Conservation (phyloP, 2,113 vertebrate genomes). For the Chaetorhynchus papuensis region DNA sequence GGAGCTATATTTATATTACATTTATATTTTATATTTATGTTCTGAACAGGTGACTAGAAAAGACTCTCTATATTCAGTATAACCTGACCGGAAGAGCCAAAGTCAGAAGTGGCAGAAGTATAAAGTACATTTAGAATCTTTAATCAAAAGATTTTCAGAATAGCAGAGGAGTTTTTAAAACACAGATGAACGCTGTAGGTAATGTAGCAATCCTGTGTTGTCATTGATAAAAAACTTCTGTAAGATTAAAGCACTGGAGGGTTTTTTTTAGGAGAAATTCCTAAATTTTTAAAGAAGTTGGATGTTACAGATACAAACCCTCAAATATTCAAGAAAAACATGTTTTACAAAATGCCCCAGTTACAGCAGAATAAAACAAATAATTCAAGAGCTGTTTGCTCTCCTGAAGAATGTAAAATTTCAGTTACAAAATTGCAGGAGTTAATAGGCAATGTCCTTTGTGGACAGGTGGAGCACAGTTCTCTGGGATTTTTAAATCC, state of each 20-base stretch:
- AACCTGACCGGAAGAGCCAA: background rate
- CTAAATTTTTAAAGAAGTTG: background rate
- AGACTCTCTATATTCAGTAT: background rate
- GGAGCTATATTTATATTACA: background rate
- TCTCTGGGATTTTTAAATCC: background rate
- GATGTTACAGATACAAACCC: background rate
- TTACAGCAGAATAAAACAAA: background rate
- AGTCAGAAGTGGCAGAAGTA: slow-evolving; percentile 10
- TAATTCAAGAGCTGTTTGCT: background rate
- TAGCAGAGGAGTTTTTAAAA: background rate
- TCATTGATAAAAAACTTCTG: background rate
- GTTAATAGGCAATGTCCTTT: background rate
- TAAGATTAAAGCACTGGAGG: background rate
- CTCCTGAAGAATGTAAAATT: background rate
- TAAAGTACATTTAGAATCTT: slow-evolving; percentile 12
- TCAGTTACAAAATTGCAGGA: background rate
- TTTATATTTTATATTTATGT: background rate
- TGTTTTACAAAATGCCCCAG: background rate
- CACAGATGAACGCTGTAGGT: background rate
- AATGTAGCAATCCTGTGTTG: background rate
- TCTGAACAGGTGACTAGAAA: background rate
- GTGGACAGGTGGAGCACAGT: background rate
- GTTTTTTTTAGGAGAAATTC: background rate
- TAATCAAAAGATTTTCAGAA: slow-evolving; percentile 45
- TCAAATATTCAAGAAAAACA: background rate